A percentile compares a stretch with the other conserved stretches of the same genome.
Conservation (phyloP, 2,888 invertebrate genomes). For the Fissipunctia ypsillon region DNA sequence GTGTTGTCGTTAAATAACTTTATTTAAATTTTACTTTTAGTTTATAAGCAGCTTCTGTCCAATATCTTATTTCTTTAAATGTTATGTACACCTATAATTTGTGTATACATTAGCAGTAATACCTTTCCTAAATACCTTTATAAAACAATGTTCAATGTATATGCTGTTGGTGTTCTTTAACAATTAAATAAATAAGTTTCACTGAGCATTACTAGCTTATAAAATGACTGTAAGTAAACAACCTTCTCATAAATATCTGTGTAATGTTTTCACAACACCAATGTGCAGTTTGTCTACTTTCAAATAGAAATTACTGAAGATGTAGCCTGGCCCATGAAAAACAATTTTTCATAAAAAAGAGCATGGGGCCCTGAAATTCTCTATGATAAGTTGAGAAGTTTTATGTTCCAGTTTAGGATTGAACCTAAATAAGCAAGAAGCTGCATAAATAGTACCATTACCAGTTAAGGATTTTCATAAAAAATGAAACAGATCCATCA, state of each 20-base stretch:
- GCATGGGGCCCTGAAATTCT: not conserved
- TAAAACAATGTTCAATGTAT: too few relatives aligned
- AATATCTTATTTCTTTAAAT: too few relatives aligned
- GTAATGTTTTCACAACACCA: not conserved
- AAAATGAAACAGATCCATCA: not conserved
- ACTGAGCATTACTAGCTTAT: not conserved
- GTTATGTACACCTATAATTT: too few relatives aligned
- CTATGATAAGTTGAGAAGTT: not conserved
- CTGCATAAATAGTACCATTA: too few relatives aligned
- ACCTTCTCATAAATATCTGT: not conserved
- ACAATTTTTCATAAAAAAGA: not conserved
- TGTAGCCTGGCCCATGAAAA: not conserved
- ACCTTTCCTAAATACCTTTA: too few relatives aligned
- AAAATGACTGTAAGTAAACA: not conserved
- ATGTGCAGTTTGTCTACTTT: not conserved
- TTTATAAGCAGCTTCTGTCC: too few relatives aligned
- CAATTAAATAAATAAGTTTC: too few relatives aligned
- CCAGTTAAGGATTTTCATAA: not conserved
- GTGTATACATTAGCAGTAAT: too few relatives aligned
- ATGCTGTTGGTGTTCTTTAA: too few relatives aligned
- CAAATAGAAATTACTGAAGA: not conserved
- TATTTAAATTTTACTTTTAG: too few relatives aligned
- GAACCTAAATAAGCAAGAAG: not conserved
- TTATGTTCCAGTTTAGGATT: not conserved
- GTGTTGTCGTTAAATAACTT: too few relatives aligned